Percentiles rank a stretch among this genome's conserved stretches.
phyloP scores from a whole-genome alignment of 2,888 invertebrate genomes.

The Ischnura elegans region DNA sequence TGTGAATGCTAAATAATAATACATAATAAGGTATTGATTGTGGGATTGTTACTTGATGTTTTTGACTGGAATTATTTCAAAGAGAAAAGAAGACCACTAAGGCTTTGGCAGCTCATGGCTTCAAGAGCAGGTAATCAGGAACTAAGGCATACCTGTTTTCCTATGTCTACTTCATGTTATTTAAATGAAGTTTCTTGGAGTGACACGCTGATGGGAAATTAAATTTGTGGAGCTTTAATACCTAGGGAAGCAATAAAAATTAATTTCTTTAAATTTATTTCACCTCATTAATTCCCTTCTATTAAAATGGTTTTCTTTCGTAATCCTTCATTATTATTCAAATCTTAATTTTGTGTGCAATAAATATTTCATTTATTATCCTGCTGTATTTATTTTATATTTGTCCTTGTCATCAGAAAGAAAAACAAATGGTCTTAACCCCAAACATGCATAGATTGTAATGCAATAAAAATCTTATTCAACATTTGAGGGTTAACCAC shows the following conservation, averaged over 20 bases:
- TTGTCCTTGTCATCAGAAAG: not conserved
- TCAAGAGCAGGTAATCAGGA: not conserved
- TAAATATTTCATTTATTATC: not conserved
- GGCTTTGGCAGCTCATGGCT: not conserved
- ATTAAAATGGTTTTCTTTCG: not conserved
- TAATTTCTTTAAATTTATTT: not conserved
- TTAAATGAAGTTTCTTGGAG: not conserved
- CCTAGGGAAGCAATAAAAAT: constrained; percentile 12
- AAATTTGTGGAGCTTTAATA: not conserved
- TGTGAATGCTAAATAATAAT: not conserved
- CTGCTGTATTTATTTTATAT: not conserved
- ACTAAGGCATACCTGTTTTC: not conserved
- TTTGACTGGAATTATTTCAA: not conserved
- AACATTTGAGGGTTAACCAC: no score
- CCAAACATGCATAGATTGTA: no score
- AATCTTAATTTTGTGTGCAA: not conserved
- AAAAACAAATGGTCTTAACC: no score
- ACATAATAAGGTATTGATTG: not conserved
- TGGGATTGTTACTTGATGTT: not conserved
- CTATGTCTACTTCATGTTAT: not conserved
- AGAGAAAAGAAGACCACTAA: not conserved
- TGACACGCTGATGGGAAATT: not conserved
- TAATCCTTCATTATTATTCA: not conserved
- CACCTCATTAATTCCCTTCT: not conserved
- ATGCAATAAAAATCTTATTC: no score